Evolutionary conservation across 2,888 invertebrate species (phyloP), one percentile per base, ranked within the genome.

Genomic region (Tachina lurida): DNA sequence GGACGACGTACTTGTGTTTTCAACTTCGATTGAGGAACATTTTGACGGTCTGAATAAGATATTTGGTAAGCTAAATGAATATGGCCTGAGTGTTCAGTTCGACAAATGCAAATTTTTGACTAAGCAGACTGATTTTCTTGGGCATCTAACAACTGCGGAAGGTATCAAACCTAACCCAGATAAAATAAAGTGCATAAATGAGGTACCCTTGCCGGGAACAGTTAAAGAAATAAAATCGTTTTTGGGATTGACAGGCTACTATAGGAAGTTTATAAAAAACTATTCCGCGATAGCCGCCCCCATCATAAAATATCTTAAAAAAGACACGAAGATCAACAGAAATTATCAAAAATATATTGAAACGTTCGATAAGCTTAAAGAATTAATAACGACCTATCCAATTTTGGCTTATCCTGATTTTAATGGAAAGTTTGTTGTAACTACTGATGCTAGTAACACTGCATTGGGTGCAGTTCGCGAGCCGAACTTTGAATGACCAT

Each of bases 371-470:
- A 63, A 19, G 12, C 43, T 63, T 12, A 63, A 63, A 43, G 9
- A 8, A 17, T 12, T 43, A 17, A 63, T 63, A 43, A 63, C 43
- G 9, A 10, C 39, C n/a, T 39, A 39, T n/a, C 39, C 19, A 9
- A 12, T 65, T 47, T 47, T 67, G 19, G n/a, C 49, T 10, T 63
- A 43, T 45, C 63, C 67, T 49, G 31, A 67, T n/a, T 52, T 52
- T 49, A 39, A 41, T 2, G 41, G n/a, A 41, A 60, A 60, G 41
- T 39, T 60, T n/a, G 4, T 60, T 41, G 39, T 41, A n/a, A 60
- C 58, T 15, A 58, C 58, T 10, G 58, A 58, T 9, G 58, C 39
- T 39, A 58, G 58, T 54, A 54, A 54, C 12, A 19, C 7, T 54
- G 54, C 54, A 10, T 10, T 54, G 3, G 54, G 9, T 54, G 54